Evolutionary conservation across 2,797 vertebrate genomes (phyloP).

Genomic region (Neoniphon sammara): DNA sequence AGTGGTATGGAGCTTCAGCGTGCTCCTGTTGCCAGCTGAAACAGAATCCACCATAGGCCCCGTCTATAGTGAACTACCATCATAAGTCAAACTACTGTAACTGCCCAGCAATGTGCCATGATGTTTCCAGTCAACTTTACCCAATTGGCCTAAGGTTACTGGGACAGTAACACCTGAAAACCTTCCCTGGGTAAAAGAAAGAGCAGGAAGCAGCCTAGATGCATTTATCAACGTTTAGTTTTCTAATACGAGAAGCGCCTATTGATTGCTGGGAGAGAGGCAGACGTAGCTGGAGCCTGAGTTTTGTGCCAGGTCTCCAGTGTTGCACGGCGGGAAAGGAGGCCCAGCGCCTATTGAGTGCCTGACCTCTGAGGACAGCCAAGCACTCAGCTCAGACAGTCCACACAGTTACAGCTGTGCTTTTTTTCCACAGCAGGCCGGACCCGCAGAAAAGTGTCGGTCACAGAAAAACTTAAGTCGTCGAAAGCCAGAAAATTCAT

Average conservation of each 20-base stretch:
- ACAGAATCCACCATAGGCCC: constrained; percentile 23
- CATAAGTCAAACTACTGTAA: constrained; percentile 38
- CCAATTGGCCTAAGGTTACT: background rate
- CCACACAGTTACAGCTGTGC: constrained; percentile 72
- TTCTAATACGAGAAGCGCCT: background rate
- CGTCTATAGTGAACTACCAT: constrained; percentile 15
- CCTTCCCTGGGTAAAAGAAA: background rate
- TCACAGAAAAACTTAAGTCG: constrained; percentile 51
- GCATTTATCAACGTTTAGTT: background rate
- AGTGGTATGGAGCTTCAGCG: constrained; percentile 24
- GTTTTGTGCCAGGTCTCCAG: constrained; percentile 66
- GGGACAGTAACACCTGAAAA: background rate
- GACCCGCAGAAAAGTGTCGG: constrained; percentile 40
- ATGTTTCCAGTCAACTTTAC: constrained; percentile 13
- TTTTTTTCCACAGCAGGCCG: constrained; percentile 24
- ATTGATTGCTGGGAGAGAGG: constrained; percentile 23
- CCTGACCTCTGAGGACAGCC: constrained; percentile 69
- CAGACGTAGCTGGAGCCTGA: constrained; percentile 25
- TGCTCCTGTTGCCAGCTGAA: constrained; percentile 37
- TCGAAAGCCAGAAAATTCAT: constrained; percentile 4
- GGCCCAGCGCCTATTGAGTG: constrained; percentile 63
- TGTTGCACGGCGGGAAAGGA: constrained; percentile 70
- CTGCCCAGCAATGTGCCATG: constrained; percentile 32
- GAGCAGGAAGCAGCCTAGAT: background rate
- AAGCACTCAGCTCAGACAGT: constrained; percentile 53